A percentile compares a stretch with the other conserved stretches of the same genome.
Conservation (phyloP, 2,888 invertebrate genomes). For the Romanomermis culicivorax region DNA sequence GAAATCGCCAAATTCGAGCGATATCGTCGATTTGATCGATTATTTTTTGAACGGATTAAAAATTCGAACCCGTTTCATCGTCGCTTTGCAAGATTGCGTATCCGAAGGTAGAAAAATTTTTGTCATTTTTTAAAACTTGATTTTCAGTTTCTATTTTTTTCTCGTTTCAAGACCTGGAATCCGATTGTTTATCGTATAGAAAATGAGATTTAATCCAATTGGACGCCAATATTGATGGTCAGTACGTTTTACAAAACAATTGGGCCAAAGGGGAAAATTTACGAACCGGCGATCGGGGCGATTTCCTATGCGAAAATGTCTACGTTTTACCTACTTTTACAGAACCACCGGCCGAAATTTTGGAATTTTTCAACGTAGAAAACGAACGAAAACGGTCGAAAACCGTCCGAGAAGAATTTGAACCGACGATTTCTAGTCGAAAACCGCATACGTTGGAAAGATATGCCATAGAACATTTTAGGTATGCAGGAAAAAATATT, state of each 20-base stretch:
- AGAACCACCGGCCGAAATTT: slow-evolving; percentile 76
- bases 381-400: too few relatives aligned
- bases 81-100: slow-evolving; percentile 45
- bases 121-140: too few relatives aligned
- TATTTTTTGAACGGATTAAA: slow-evolving; percentile 91
- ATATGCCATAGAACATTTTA: too few relatives aligned
- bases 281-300: slow-evolving; percentile 64
- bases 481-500: too few relatives aligned
- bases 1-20: slow-evolving; percentile 94
- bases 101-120: too few relatives aligned
- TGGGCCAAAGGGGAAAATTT: slow-evolving; percentile 38
- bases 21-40: slow-evolving; percentile 82
- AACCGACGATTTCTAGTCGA: too few relatives aligned
- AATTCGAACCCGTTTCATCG: slow-evolving; percentile 73
- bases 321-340: slow-evolving; percentile 84
- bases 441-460: background rate
- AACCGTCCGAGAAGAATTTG: too few relatives aligned
- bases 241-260: slow-evolving; percentile 57
- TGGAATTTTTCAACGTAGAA: too few relatives aligned
- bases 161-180: too few relatives aligned
- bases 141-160: too few relatives aligned
- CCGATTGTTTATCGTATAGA: slow-evolving; percentile 68
- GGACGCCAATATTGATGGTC: slow-evolving; percentile 80
- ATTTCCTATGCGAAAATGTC: slow-evolving; percentile 89
- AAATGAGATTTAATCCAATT: slow-evolving; percentile 86